phyloP scores from a whole-genome alignment of 2,113 vertebrate species.

The Tragelaphus scriptus region DNA sequence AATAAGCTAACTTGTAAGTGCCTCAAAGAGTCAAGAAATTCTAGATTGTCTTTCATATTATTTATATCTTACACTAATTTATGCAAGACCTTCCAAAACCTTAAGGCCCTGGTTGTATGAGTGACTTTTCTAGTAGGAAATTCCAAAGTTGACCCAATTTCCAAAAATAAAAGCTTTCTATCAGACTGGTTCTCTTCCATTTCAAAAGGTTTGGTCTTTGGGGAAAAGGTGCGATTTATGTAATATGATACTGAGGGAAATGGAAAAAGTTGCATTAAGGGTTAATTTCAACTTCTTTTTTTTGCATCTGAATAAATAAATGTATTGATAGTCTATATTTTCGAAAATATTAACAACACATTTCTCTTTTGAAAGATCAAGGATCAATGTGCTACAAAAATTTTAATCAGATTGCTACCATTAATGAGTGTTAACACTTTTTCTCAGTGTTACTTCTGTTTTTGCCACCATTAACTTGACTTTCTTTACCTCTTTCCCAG shows the following conservation, averaged over 20 bases:
- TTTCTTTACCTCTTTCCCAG: conserved; percentile 35
- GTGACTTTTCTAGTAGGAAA: conserved; percentile 31
- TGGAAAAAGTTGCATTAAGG: background rate
- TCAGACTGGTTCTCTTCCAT: background rate
- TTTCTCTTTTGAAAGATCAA: conserved; percentile 27
- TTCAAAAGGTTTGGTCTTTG: background rate
- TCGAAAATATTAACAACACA: conserved; percentile 13
- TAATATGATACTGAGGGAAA: background rate
- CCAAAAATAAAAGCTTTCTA: conserved; percentile 38
- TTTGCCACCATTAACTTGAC: background rate
- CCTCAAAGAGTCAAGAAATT: conserved; percentile 27
- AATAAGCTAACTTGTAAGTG: conserved; percentile 32
- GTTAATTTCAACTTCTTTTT: conserved; percentile 33
- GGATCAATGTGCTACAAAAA: background rate
- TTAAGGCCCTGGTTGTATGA: background rate
- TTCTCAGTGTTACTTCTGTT: conserved; percentile 23
- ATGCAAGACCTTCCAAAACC: conserved; percentile 31
- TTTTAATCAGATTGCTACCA: conserved; percentile 36
- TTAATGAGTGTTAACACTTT: conserved; percentile 43
- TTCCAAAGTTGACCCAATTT: conserved; percentile 49
- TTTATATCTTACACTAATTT: conserved; percentile 36
- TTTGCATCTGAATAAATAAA: conserved; percentile 28
- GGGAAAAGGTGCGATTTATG: background rate
- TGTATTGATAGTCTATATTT: background rate
- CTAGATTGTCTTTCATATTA: background rate